Conservation (phyloP, 1,140 invertebrate genomes). For the Mesaphorura yosii region DNA sequence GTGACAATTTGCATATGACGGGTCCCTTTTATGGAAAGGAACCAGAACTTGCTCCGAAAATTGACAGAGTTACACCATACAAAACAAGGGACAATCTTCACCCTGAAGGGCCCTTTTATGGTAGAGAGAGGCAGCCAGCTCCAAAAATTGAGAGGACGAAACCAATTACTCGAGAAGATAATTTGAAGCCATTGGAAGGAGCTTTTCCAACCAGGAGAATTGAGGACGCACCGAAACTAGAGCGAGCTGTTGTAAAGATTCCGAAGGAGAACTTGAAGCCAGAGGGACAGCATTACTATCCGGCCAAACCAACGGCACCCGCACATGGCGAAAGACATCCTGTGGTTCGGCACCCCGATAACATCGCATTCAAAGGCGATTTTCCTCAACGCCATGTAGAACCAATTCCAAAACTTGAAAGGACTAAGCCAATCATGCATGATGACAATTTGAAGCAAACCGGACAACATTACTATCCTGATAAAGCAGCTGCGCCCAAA, state of each 20-base stretch:
- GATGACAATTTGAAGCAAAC: too few species aligned
- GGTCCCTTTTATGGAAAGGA: constrained; percentile 15
- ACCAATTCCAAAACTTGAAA: not conserved
- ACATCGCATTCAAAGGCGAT: constrained; percentile 46
- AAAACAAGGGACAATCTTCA: constrained; percentile 41
- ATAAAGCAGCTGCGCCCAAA: too few species aligned
- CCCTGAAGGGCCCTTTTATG: constrained; percentile 43
- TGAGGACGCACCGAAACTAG: not conserved
- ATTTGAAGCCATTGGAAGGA: constrained; percentile 47
- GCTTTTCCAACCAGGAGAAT: constrained; percentile 40
- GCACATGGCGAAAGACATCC: not conserved
- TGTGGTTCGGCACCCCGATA: too few species aligned
- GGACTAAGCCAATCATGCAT: too few species aligned
- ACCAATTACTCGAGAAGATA: constrained; percentile 44
- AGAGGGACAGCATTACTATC: constrained; percentile 40
- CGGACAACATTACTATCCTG: too few species aligned
- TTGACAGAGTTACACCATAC: constrained; percentile 37
- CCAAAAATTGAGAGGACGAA: constrained; percentile 13
- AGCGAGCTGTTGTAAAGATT: constrained; percentile 31
- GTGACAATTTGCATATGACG: constrained; percentile 42
- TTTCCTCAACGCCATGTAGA: constrained; percentile 36
- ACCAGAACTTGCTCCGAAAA: not conserved
- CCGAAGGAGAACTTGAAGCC: constrained; percentile 25
- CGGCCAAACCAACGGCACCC: constrained; percentile 10
- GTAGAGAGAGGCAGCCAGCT: constrained; percentile 5